Base-by-base conservation (phyloP, 2,113 vertebrate genomes). In the Hypanus sabinus region DNA sequence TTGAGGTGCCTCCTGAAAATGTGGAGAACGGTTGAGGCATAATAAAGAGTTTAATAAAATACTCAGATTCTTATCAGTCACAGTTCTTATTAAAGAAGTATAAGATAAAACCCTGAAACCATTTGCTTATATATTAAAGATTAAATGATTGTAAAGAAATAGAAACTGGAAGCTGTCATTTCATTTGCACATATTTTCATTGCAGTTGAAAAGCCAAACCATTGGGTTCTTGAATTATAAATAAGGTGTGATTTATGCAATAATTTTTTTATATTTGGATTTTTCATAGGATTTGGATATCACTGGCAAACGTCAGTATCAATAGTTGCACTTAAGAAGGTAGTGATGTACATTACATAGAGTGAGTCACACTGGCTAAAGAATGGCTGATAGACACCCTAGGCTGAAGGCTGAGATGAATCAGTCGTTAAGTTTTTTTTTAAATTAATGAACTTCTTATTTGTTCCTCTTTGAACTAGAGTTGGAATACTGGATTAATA, bases 71-170 rank as follows among this genome's bases (percentile, higher is more conserved):
- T 85, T 91, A 91, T 91, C 62, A n/a, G 88, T 36, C n/a, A 91
- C 62, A 36, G 65, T 36, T 70, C 60, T 68, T 91, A 70, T 91
- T 91, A 22, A 16, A 70, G 88, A 68, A 91, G 9, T 22, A 70
- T 33, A 33, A 33, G 88, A 91, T 91, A 91, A 91, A 91, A 68
- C 5, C 62, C 88, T 91, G 62, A 70, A 70, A 91, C 30, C 88
- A 68, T 91, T 91, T 91, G 88, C 62, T 70, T 91, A 91, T 22
- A 91, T 91, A 91, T 91, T 91, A 91, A 91, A 91, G 88, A 91
- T 91, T 70, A 91, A 91, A 65, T 38, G 88, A 91, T 91, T 91
- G 88, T 36, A 70, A 91, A 91, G 62, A 70, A 91, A 91, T 36
- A 70, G n/a, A 91, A 91, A 91, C 68, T 36, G n/a, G n/a, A 70